A percentile compares a stretch with the other conserved stretches of the same genome.
phyloP scores from a whole-genome alignment of 2,113 vertebrate species.

The Copsychus sechellarum region DNA sequence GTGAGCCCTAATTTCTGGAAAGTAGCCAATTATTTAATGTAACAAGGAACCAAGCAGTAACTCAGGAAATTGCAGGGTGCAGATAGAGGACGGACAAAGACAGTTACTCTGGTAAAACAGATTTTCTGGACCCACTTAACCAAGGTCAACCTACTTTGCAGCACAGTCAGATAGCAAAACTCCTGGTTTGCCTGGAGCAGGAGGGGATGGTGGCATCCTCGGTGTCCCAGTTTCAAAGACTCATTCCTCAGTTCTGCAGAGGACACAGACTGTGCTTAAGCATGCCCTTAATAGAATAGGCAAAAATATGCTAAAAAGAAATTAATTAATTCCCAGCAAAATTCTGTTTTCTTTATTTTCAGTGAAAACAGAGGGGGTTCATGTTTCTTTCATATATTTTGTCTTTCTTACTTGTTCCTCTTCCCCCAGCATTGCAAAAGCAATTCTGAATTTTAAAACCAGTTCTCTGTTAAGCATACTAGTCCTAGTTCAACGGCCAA shows the following conservation, averaged over 20 bases:
- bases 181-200: background rate
- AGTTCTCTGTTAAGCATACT: background rate
- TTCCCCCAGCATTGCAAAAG: background rate
- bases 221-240: background rate
- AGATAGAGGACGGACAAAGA: conserved; percentile 13
- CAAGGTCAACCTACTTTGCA: conserved; percentile 39
- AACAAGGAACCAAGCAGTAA: background rate
- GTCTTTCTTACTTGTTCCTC: background rate
- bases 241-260: background rate
- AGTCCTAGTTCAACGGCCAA: background rate
- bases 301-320: background rate
- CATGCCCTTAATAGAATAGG: background rate
- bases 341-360: background rate
- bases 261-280: background rate
- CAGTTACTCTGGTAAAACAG: background rate
- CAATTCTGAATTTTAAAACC: background rate
- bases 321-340: background rate
- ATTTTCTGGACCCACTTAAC: conserved; percentile 29
- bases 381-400: background rate
- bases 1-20: background rate
- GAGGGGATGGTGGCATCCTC: background rate
- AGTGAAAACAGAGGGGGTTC: background rate
- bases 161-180: background rate
- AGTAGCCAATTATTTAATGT: background rate
- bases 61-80: background rate